phyloP scores from a whole-genome alignment of 2,888 invertebrate species.

The Pterostichus madidus region DNA sequence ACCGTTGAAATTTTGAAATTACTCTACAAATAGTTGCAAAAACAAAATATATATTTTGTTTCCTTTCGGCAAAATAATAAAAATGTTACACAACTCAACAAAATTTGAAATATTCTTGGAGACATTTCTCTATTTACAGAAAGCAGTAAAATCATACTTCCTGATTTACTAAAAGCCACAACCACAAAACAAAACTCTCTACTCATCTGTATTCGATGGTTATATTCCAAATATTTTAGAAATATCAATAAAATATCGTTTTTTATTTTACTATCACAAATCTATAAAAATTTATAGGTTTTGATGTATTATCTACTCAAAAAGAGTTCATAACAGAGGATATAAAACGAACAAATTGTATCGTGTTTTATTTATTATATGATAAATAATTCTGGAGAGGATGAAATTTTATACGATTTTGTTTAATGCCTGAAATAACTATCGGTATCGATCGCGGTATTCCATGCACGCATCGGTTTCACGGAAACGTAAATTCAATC shows the following conservation, averaged over 20 bases:
- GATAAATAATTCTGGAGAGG: constrained; percentile 29
- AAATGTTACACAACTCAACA: too few species aligned
- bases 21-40: too few species aligned
- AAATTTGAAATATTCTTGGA: too few species aligned
- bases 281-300: constrained; percentile 24
- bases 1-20: too few species aligned
- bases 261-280: constrained; percentile 32
- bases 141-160: too few species aligned
- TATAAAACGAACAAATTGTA: constrained; percentile 35
- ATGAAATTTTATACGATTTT: constrained; percentile 43
- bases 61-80: too few species aligned
- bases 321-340: constrained; percentile 30
- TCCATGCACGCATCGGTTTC: constrained; percentile 34
- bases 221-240: constrained; percentile 23
- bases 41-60: too few species aligned
- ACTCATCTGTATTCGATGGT: neutral
- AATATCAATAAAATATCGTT: neutral
- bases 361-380: constrained; percentile 48
- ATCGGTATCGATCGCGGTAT: constrained; percentile 6
- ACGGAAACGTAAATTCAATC: constrained; percentile 51
- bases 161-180: too few species aligned
- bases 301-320: constrained; percentile 16
- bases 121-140: too few species aligned
- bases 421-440: constrained; percentile 45
- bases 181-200: constrained; percentile 4